Conservation (phyloP, 2,113 vertebrate genomes). For the Pelecanus crispus region DNA sequence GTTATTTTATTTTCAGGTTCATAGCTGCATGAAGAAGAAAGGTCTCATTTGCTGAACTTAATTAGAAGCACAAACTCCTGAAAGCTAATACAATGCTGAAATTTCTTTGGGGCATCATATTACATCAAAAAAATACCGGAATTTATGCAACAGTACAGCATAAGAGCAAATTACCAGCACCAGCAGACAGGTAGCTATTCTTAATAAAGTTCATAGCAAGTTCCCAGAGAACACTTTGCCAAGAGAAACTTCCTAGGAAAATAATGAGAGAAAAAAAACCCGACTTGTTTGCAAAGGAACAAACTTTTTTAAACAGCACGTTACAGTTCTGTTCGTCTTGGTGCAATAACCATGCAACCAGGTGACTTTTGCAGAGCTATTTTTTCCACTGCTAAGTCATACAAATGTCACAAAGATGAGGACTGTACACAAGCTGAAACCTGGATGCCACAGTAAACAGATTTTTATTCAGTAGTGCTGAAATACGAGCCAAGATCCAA, state of each 20-base stretch:
- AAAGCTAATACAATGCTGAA: neutral
- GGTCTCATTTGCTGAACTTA: neutral
- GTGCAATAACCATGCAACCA: neutral
- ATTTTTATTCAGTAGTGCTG: constrained; percentile 9
- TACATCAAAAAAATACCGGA: neutral
- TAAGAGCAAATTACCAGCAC: neutral
- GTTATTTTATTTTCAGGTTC: neutral
- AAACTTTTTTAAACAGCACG: neutral
- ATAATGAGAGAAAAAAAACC: constrained; percentile 28
- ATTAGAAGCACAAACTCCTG: neutral
- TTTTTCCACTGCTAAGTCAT: neutral
- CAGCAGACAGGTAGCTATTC: constrained; percentile 18
- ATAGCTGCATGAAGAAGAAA: neutral
- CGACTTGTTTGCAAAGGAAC: constrained; percentile 16
- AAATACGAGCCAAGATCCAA: neutral
- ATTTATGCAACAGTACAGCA: neutral
- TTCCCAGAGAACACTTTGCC: constrained; percentile 50
- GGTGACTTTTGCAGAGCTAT: neutral
- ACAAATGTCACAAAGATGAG: neutral
- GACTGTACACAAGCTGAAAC: neutral
- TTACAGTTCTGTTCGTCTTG: neutral
- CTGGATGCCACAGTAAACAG: neutral
- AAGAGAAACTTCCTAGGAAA: constrained; percentile 69
- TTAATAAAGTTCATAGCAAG: constrained; percentile 27
- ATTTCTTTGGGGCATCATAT: neutral